Evolutionary conservation across 2,888 invertebrate genomes (phyloP).

Genomic region (Muschampia plurimacula): DNA sequence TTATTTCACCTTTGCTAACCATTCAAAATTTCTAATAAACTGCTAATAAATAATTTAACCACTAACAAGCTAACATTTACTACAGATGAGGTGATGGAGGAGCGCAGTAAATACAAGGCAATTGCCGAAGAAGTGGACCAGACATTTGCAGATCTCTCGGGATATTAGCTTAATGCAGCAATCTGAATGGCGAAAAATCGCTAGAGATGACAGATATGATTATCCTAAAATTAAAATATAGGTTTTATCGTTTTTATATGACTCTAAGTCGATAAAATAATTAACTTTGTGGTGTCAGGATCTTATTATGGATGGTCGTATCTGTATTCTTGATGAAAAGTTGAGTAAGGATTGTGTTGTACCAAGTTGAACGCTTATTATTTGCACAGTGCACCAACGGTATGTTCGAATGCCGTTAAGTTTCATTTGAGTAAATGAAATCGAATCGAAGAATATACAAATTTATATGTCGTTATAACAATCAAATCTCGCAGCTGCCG

Average conservation of each 20-base stretch:
- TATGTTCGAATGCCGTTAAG: neutral
- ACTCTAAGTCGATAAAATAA: conserved; percentile 17
- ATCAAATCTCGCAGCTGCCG: no score
- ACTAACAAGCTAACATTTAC: conserved; percentile 60
- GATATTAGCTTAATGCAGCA: conserved; percentile 87
- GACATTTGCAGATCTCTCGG: conserved; percentile 97
- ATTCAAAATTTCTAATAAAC: neutral
- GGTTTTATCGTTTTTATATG: conserved; percentile 6
- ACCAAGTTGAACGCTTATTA: neutral
- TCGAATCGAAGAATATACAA: no score
- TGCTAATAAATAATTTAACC: conserved; percentile 42
- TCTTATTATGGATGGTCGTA: conserved; percentile 10
- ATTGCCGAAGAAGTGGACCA: conserved; percentile 99
- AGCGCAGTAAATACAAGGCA: conserved; percentile 93
- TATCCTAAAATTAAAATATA: conserved; percentile 9
- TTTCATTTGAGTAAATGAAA: neutral
- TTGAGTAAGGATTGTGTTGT: neutral
- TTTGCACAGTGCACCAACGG: conserved; percentile 15
- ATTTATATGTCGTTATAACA: no score
- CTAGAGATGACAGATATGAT: conserved; percentile 22
- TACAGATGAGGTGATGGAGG: conserved; percentile 94
- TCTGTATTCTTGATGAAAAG: conserved; percentile 9
- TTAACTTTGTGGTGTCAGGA: neutral
- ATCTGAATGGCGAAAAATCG: conserved; percentile 56
- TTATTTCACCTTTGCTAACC: neutral